These are phyloP conservation scores for Leptinotarsa undecemlineata DNA, from an alignment of 1,140 invertebrate species.

Conservation along the genomic window DNA sequence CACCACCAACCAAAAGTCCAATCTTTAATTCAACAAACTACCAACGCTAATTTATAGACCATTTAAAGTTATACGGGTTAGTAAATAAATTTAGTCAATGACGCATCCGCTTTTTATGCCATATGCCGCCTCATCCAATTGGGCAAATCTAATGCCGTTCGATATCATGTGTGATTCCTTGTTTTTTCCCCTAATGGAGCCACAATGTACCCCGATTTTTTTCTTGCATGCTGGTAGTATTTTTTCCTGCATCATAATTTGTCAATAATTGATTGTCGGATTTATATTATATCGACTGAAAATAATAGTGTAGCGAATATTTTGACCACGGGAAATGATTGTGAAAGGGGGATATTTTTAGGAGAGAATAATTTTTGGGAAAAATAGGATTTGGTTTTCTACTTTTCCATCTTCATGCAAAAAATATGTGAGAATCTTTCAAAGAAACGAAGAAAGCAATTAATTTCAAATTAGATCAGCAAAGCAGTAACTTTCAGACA, in stretches of 20 bases:
- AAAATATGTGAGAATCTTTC: too few species aligned
- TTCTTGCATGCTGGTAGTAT: background rate
- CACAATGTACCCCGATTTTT: constrained; percentile 19
- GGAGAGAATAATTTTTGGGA: too few species aligned
- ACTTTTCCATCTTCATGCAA: too few species aligned
- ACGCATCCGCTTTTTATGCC: constrained; percentile 13
- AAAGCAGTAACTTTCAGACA: too few species aligned
- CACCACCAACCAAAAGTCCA: background rate
- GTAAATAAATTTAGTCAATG: constrained; percentile 16
- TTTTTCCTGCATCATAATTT: constrained; percentile 1
- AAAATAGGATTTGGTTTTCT: too few species aligned
- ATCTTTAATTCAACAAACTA: constrained; percentile 2
- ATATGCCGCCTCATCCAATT: constrained; percentile 15
- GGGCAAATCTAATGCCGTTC: constrained; percentile 20
- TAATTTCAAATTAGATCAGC: too few species aligned
- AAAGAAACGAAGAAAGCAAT: too few species aligned
- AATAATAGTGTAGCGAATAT: too few species aligned
- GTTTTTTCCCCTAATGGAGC: constrained; percentile 8
- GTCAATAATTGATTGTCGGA: background rate
- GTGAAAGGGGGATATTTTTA: too few species aligned
- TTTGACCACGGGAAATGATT: too few species aligned
- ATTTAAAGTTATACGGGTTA: constrained; percentile 18
- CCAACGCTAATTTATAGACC: constrained; percentile 21
- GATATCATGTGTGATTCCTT: constrained; percentile 12
- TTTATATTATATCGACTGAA: background rate